A percentile compares a stretch with the other conserved stretches of the same genome.
Conservation (phyloP, 2,888 invertebrate genomes). For the Nemotelus nigrinus region DNA sequence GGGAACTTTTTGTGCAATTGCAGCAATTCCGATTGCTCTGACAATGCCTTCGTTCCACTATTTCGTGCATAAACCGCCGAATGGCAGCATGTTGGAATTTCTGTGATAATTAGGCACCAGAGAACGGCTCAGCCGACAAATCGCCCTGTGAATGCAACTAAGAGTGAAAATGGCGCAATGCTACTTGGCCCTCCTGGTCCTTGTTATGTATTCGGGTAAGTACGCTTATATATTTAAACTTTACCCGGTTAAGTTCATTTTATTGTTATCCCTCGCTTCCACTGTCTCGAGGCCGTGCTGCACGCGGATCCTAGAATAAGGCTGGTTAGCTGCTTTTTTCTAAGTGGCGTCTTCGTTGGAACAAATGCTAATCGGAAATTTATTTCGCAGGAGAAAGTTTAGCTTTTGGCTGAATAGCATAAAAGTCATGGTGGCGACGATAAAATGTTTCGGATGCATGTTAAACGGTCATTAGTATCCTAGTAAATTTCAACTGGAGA, state of each 20-base stretch:
- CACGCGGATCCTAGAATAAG: too few relatives aligned
- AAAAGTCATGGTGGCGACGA: neutral
- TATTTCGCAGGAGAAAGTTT: neutral
- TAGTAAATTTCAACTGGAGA: neutral
- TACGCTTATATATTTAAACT: constrained; percentile 28
- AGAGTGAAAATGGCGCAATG: constrained; percentile 50
- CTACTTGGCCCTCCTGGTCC: constrained; percentile 48
- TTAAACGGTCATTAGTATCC: neutral
- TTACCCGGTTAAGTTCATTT: constrained; percentile 29
- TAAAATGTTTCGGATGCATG: constrained; percentile 29
- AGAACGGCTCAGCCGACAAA: constrained; percentile 7
- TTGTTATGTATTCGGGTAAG: constrained; percentile 50
- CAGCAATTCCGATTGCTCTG: neutral
- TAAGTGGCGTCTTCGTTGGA: too few relatives aligned
- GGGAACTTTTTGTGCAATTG: neutral
- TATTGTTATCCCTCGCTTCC: constrained; percentile 1
- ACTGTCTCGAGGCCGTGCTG: too few relatives aligned
- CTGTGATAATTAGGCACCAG: constrained; percentile 48
- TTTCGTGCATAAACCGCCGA: constrained; percentile 19
- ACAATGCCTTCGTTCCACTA: constrained; percentile 10
- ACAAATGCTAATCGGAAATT: too few relatives aligned
- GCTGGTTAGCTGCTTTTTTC: too few relatives aligned
- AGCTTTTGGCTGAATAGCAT: constrained; percentile 2
- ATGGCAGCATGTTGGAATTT: constrained; percentile 46
- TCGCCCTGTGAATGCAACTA: constrained; percentile 28